Base-by-base conservation (phyloP, 2,797 vertebrate species). In the Mergus octosetaceus region DNA sequence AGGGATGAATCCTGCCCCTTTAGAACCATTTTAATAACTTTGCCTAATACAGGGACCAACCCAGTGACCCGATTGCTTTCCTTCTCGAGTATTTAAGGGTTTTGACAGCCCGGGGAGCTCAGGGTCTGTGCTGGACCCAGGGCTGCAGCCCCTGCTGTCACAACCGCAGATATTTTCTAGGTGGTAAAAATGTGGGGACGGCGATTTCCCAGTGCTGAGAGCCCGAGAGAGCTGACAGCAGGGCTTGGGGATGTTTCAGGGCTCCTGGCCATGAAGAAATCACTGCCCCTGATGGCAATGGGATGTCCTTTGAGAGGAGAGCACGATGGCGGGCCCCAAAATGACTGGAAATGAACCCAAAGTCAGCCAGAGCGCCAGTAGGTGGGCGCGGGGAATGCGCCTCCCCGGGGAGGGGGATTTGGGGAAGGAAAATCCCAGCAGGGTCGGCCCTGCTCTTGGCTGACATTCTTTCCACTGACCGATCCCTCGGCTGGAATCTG, bases 391-490 rank as follows among this genome's bases (percentile, higher is more conserved):
- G 81, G 78, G 93, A 96, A 94, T 92, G 85, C 3, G 3, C 49
- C 70, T 89, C 66, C 73, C 17, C 0, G 0, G 36, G 81, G 60
- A 88, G 62, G 90, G 88, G 73, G 75, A 94, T 96, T 64, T 92
- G 90, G 84, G 75, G 85, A 95, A 94, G 89, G 88, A 97, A 95
- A 97, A 97, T 95, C 93, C 87, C 20, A 0, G 49, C 90, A 69
- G 88, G 90, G 91, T 56, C 96, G 87, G 93, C 93, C 84, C 84
- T 45, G 75, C 60, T 78, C 94, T 95, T 93, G 82, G 87, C 96
- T 83, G 89, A 95, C 95, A 97, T 98, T 97, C 97, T 97, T 98
- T 98, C 97, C 97, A 97, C 86, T 93, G 96, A 90, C 97, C 96
- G 19, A 97, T 95, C 97, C 97, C 97, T 96, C 6, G 3, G 45